Conservation (phyloP, 2,888 invertebrate species). For the Prosopocoilus inquinatus region DNA sequence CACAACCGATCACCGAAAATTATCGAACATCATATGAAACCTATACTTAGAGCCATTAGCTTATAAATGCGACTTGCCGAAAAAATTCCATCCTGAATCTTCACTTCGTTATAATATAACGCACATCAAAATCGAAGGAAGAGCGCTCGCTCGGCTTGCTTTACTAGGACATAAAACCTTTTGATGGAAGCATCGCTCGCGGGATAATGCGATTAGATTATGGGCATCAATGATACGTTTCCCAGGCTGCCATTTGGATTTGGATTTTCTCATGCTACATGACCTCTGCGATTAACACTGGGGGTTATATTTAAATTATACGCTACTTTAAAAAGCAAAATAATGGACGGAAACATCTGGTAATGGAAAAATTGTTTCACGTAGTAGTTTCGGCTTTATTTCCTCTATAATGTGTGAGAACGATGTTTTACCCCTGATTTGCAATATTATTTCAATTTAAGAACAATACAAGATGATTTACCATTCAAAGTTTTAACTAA, state of each 20-base stretch:
- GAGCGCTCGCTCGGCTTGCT: neutral
- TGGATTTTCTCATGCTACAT: constrained; percentile 7
- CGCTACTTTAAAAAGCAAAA: neutral
- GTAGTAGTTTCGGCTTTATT: neutral
- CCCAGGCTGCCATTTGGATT: constrained; percentile 7
- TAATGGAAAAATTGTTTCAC: constrained; percentile 7
- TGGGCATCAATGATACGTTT: constrained; percentile 7
- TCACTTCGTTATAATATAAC: neutral
- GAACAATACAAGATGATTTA: too few species aligned
- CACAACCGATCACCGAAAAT: constrained; percentile 24
- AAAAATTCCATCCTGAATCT: neutral
- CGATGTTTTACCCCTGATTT: too few species aligned
- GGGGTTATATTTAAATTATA: constrained; percentile 8
- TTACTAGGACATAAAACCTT: constrained; percentile 5
- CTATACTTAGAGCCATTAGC: constrained; percentile 27
- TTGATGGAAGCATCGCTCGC: constrained; percentile 8
- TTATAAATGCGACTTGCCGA: neutral
- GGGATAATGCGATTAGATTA: constrained; percentile 7
- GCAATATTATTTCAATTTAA: too few species aligned
- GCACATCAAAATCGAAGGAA: neutral
- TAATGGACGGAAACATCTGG: neutral
- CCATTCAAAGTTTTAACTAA: too few species aligned
- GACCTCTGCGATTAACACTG: constrained; percentile 6
- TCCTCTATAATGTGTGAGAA: too few species aligned
- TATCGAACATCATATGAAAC: constrained; percentile 30